Percentiles rank a stretch among this genome's conserved stretches.
Evolutionary conservation across 1,140 invertebrate species (phyloP).

Genomic region (Macrostomum lignano): DNA sequence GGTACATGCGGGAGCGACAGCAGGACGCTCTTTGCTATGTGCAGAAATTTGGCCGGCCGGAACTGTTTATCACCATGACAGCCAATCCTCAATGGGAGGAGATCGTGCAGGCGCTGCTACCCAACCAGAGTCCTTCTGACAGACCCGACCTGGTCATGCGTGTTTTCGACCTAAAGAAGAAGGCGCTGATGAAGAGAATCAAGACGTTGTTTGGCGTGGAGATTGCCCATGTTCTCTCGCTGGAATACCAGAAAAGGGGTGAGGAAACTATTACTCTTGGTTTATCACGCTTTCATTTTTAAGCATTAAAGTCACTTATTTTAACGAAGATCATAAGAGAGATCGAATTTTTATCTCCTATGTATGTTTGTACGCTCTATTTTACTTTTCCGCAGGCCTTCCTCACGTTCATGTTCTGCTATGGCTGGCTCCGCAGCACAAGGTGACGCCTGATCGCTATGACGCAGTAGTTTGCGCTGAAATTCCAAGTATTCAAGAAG

Average conservation of each 20-base stretch:
- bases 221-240: no score
- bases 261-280: no score
- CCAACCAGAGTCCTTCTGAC: slow-evolving; percentile 12
- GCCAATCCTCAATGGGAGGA: slow-evolving; percentile 14
- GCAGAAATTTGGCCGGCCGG: slow-evolving; percentile 9
- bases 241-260: no score
- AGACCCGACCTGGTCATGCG: slow-evolving; percentile 24
- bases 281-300: no score
- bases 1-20: slow-evolving; percentile 7
- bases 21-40: slow-evolving; percentile 10
- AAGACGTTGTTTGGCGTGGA: slow-evolving; percentile 15
- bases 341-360: no score
- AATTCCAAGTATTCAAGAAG: slow-evolving; percentile 6
- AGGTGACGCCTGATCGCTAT: slow-evolving; percentile 6
- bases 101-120: slow-evolving; percentile 13
- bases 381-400: no score
- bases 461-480: slow-evolving; percentile 8
- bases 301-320: no score
- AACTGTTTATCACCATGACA: slow-evolving; percentile 10
- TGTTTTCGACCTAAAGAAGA: slow-evolving; percentile 29
- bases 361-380: no score
- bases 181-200: slow-evolving; percentile 25
- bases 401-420: no score
- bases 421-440: slow-evolving; percentile 15
- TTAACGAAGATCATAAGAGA: no score